Base-by-base conservation (phyloP, 2,888 invertebrate species). In the Plagodis dolabraria region DNA sequence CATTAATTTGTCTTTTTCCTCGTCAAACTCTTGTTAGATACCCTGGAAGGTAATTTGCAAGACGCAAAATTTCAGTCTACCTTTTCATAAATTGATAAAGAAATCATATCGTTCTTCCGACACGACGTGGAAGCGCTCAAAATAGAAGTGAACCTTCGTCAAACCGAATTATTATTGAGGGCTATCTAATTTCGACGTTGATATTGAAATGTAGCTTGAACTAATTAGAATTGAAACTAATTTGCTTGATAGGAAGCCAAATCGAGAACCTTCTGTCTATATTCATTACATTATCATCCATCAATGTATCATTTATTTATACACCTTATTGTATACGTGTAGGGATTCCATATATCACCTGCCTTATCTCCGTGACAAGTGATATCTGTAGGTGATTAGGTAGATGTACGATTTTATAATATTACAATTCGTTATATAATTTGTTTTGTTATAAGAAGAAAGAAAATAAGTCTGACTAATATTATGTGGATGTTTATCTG, bases 201-300 rank as follows among this genome's bases (percentile, higher is more conserved):
- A 47, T 52, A 55, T 53, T 51, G 42, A 38, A 51, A 47, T 60
- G 34, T 51, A 43, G 38, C 47, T 12, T 36, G 9, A 35, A 47
- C 54, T 52, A 55, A 55, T 55, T 60, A 52, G 36, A 60, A 52
- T 49, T 50, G 54, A 54, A 50, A 11, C 51, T 34, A 44, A 47
- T 55, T 52, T 42, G 50, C 45, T 60, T 62, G 58, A 63, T 52
- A 49, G 46, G 47, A 53, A 68, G 65, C 64, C 65, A 64, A 68
- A 52, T 55, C 53, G 53, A 57, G 60, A 64, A 57, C 43, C 10
- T 53, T 60, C 63, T 63, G 52, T 46, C 61, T 49, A 57, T 45
- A 44, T 22, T 40, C 5, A 12, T 12, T 12, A 43, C 38, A 44
- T 51, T 49, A 50, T 47, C 47, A 57, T 49, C 47, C 57, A 59